Percentiles rank a stretch among this genome's conserved stretches.
These are phyloP conservation scores for Mastacembelus armatus DNA, from an alignment of 2,797 vertebrate genomes.

Conservation along the genomic window DNA sequence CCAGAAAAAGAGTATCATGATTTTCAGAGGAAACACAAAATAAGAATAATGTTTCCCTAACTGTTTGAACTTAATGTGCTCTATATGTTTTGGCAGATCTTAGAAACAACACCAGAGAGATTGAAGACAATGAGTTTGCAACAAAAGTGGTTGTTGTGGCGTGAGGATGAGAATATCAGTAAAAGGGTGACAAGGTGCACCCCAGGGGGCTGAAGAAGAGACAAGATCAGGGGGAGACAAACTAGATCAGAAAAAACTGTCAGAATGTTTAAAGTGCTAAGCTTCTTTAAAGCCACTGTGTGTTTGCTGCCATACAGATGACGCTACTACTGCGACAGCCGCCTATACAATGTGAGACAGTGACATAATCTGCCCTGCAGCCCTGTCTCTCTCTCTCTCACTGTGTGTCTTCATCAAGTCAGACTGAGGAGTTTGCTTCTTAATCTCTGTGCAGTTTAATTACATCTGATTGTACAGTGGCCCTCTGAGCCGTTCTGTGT, in stretches of 20 bases:
- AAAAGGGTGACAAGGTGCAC: constrained; percentile 22
- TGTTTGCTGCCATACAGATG: constrained; percentile 21
- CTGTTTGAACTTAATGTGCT: not conserved
- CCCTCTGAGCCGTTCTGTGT: not conserved
- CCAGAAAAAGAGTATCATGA: no score
- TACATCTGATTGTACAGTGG: not conserved
- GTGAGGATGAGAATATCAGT: constrained; percentile 29
- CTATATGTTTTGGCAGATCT: not conserved
- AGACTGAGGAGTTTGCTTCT: not conserved
- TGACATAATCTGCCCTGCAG: constrained; percentile 51
- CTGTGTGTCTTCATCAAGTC: constrained; percentile 39
- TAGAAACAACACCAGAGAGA: constrained; percentile 3
- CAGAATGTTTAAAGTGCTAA: constrained; percentile 37
- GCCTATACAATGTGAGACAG: constrained; percentile 29
- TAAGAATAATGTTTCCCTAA: no score
- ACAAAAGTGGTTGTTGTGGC: constrained; percentile 23
- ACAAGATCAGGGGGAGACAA: not conserved
- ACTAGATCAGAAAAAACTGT: constrained; percentile 16
- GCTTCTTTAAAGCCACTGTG: constrained; percentile 35
- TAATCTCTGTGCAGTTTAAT: not conserved
- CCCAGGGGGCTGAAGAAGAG: constrained; percentile 10
- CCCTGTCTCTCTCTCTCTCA: constrained; percentile 4
- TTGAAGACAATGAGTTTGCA: not conserved
- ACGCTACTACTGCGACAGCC: constrained; percentile 26
- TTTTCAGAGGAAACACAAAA: not conserved